Base-by-base conservation (phyloP, 1,140 invertebrate genomes). In the Camponotus floridanus region DNA sequence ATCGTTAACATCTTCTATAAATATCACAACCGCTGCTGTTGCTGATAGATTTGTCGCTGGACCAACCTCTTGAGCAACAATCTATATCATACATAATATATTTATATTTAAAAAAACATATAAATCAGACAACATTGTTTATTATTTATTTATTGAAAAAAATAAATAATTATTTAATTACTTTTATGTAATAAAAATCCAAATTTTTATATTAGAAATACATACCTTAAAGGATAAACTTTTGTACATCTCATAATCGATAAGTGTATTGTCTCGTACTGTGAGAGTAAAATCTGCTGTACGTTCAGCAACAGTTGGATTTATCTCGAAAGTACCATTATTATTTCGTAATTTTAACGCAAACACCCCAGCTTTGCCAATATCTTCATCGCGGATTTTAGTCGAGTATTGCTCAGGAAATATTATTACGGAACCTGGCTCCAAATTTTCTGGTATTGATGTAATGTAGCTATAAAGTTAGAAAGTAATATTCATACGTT, bases 1-100 rank as follows among this genome's bases (percentile, higher is more conserved):
- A 92, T 99, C 99, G 92, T 99, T 99, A 3, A 98, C 96, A 93
- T 99, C 98, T 80, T 97, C 96, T 21, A 99, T 94, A 91, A 97
- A 97, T 2, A 99, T 97, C 0, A 96, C 97, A 0, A 98, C 96
- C 81, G 97, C 97, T 0, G 97, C 97, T 57, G 95, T 96, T 1
- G 96, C 96, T 26, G 97, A 97, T 64, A 97, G 95, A 94, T 97
- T 97, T 11, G 96, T 97, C 64, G 96, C 96, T 76, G 97, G 96
- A 51, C 97, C 97, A 51, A 98, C 94, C 94, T 98, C 97, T 95
- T 97, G 97, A 36, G 98, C 98, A 51, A 98, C 94, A 79, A 98
- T 97, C 96, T 97, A 91, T 0, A 93, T 88, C 67, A 18, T 2
- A 26, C 26, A 59, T 61, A 13, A 33, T 9, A n/a, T 51, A 48